Evolutionary conservation across 30 jellyfish, hydroid and myxozoan species (phyloP).

Genomic region (Turritopsis rubra): DNA sequence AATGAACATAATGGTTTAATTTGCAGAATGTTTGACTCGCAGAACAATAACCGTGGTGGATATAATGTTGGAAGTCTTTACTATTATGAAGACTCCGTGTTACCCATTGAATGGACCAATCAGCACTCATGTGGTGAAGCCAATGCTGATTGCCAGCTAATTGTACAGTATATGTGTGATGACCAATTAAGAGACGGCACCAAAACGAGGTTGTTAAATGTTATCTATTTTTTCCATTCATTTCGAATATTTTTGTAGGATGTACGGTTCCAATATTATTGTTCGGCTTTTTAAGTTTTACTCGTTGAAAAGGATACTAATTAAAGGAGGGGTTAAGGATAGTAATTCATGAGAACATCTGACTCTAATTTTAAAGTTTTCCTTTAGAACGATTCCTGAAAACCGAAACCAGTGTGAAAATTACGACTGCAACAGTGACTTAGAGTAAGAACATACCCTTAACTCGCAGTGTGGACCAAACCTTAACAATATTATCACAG

Average conservation of each 20-base stretch:
- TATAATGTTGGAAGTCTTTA: conserved; percentile 84
- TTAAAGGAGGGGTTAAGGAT: too few species aligned
- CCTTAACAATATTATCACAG: too few species aligned
- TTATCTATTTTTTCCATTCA: too few species aligned
- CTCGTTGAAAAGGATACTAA: too few species aligned
- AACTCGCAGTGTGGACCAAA: neutral
- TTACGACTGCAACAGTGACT: conserved; percentile 78
- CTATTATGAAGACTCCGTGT: conserved; percentile 65
- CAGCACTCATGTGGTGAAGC: conserved; percentile 90
- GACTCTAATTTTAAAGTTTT: too few species aligned
- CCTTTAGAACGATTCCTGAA: conserved; percentile 78
- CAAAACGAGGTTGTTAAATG: conserved; percentile 47
- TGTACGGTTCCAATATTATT: too few species aligned
- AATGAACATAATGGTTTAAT: neutral
- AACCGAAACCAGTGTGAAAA: conserved; percentile 54
- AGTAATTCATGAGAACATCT: too few species aligned
- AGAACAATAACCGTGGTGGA: conserved; percentile 93
- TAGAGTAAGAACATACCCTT: conserved; percentile 31
- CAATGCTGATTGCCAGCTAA: conserved; percentile 65
- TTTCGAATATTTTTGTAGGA: too few species aligned
- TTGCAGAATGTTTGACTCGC: conserved; percentile 81
- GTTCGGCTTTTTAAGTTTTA: too few species aligned
- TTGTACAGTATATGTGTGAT: conserved; percentile 85
- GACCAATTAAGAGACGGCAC: conserved; percentile 78
- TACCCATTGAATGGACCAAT: conserved; percentile 89